Percentiles rank a stretch among this genome's conserved stretches.
phyloP scores from a whole-genome alignment of 1,140 invertebrate genomes.

The Rhopalosiphum maidis region DNA sequence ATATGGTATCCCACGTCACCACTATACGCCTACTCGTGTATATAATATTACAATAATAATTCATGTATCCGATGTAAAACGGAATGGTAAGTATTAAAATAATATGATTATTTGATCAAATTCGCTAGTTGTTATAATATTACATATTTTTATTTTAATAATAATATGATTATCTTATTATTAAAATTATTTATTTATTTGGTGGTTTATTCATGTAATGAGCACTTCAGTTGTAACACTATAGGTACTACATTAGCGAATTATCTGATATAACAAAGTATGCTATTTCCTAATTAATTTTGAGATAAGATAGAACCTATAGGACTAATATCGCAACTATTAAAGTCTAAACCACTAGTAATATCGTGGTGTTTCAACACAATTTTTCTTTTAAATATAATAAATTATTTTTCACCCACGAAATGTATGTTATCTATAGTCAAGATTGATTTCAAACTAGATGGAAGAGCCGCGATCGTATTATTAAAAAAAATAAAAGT shows the following conservation, averaged over 20 bases:
- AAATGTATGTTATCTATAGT: background rate
- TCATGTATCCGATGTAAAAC: background rate
- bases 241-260: background rate
- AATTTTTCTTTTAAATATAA: background rate
- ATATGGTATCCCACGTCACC: background rate
- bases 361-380: background rate
- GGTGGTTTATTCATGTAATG: background rate
- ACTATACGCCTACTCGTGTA: background rate
- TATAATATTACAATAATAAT: background rate
- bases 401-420: background rate
- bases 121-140: background rate
- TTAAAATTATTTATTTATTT: background rate
- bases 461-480: too few relatives aligned
- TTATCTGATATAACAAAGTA: background rate
- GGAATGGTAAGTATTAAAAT: background rate
- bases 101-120: background rate
- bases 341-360: background rate
- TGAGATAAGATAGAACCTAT: slow-evolving; percentile 28
- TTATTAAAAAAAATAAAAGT: background rate
- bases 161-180: background rate
- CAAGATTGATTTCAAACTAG: background rate
- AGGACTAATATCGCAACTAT: background rate
- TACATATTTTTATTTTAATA: background rate
- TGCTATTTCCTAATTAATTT: background rate
- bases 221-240: background rate